Base-by-base conservation (phyloP, 1,140 invertebrate genomes). In the Cotesia glomerata region DNA sequence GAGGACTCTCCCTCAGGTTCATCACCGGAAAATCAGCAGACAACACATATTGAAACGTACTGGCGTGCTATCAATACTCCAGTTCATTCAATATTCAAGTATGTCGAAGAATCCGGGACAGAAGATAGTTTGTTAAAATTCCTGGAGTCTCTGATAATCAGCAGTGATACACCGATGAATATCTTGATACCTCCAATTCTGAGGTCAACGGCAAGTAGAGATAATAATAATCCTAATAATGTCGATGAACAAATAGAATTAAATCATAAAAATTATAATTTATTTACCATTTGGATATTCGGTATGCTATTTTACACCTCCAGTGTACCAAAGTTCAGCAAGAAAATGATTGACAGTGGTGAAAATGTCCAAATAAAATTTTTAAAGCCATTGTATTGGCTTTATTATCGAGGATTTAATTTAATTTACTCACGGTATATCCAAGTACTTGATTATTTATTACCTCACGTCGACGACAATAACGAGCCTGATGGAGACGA, bases 251-350 rank as follows among this genome's bases (percentile, higher is more conserved):
- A 79, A 73, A 11, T 45, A 45, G 39, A 45, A 45, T 45, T 45
- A 45, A 45, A 7, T 45, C 39, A 45, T 0, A 45, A 45, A 45
- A 45, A 45, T 2, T 83, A 84, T 71, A 11, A 18, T 82, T 82
- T 78, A 34, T 86, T 84, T 63, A 81, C 82, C n/a, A 83, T 77
- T 2, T 87, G 85, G 85, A 66, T 87, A 4, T 87, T 86, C 75
- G 84, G 84, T 7, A 76, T 77, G 56, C 78, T 85, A 73, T 85
- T 87, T 69, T 77, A 86, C 56, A 69, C 85, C 59, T 54, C 81
- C 11, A 45, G 39, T 45, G 79, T 77, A 49, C 59, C 75, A 14
- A 79, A 78, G 26, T 52, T 81, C 18, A 81, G 76, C 58, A 61
- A 77, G 36, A 65, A 77, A 56, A 74, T 80, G 26, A 58, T 80